Conservation (phyloP, 2,797 vertebrate genomes). For the Staurois parvus region DNA sequence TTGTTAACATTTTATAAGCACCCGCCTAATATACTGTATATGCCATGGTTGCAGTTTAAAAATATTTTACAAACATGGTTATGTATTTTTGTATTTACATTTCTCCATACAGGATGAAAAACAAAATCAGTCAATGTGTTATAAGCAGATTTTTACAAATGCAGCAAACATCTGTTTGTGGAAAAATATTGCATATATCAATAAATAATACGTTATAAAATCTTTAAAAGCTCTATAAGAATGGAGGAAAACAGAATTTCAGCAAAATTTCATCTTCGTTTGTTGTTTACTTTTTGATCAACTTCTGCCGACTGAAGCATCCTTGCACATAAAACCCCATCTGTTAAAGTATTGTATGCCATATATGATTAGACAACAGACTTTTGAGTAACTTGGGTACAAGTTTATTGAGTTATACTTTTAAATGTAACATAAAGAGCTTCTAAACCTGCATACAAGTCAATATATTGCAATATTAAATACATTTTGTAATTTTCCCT, state of each 20-base stretch:
- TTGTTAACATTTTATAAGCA: no score
- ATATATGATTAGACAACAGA: conserved; percentile 40
- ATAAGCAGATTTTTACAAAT: conserved; percentile 58
- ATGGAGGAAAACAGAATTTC: conserved; percentile 72
- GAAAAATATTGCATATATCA: conserved; percentile 65
- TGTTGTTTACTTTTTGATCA: conserved; percentile 66
- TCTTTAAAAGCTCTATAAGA: conserved; percentile 70
- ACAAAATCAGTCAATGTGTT: conserved; percentile 17
- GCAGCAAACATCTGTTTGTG: conserved; percentile 71
- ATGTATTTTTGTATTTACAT: conserved; percentile 1
- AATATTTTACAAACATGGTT: neutral
- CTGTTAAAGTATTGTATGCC: conserved; percentile 60
- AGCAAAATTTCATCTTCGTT: conserved; percentile 70
- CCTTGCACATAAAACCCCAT: conserved; percentile 72
- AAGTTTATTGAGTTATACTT: conserved; percentile 4
- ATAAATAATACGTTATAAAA: conserved; percentile 71
- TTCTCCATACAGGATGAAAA: neutral
- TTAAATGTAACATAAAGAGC: neutral
- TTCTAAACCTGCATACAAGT: neutral
- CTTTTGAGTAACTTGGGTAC: conserved; percentile 17
- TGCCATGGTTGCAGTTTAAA: no score
- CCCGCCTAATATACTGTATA: no score
- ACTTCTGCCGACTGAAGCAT: conserved; percentile 53
- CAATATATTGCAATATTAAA: neutral
- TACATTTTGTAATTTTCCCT: neutral